Base-by-base conservation (phyloP, 2,113 vertebrate genomes). In the Mustela nigripes region DNA sequence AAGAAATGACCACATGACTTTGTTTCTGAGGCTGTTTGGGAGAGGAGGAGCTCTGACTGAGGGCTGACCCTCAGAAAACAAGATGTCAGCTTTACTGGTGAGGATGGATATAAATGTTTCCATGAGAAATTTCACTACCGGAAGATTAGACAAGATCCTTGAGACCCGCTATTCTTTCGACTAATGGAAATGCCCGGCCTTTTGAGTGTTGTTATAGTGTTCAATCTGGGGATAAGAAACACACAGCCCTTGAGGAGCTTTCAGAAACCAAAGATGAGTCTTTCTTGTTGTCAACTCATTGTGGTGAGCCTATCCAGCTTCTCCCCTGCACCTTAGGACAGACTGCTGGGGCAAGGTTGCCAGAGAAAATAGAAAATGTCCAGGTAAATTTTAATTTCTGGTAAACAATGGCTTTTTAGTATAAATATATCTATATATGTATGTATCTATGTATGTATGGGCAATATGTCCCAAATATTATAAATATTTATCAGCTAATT, bases 141-240 rank as follows among this genome's bases (percentile, higher is more conserved):
- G 58, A 39, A 85, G 85, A 97, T 97, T 81, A 98, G 93, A 98
- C 74, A 89, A 84, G 83, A 98, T 98, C 91, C 97, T 84, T 96
- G 96, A 98, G 98, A 98, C 98, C 98, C 78, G 28, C 96, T 98
- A 94, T 98, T 98, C 97, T 98, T 98, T 95, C 80, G 91, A 96
- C 98, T 99, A 98, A 99, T 99, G 98, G 98, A 99, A 99, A 97
- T 98, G 98, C 97, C 48, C 93, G 95, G 98, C 98, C 97, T 89
- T 96, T 73, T 45, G 60, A 94, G 42, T 56, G 19, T 86, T 79
- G 62, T 71, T 91, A 39, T 14, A 78, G 91, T 89, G 95, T 95
- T 95, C 80, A 93, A 6, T 78, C 67, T 67, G 12, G 26, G 58
- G 36, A 74, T 42, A 91, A 97, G 71, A 78, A 95, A 82, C 14